These are phyloP conservation scores for Papilio aristodemus DNA, from an alignment of 1,140 invertebrate species.

Conservation along the genomic window DNA sequence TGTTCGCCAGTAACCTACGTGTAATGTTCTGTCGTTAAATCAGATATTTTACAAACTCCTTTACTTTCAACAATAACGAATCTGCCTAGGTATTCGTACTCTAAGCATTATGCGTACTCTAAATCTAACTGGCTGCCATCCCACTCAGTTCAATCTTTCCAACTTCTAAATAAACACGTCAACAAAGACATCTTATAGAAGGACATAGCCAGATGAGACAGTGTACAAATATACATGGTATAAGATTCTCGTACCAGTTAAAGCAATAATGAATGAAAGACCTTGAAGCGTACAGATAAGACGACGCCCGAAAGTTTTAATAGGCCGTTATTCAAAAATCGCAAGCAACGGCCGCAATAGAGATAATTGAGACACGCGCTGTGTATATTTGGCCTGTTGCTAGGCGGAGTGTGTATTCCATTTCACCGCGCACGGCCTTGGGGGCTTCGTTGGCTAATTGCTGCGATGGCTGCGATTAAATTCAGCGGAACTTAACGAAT, in stretches of 20 bases:
- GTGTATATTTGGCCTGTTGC: neutral
- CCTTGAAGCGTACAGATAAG: neutral
- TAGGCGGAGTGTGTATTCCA: neutral
- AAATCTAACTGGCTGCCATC: no score
- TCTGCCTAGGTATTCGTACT: no score
- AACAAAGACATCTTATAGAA: no score
- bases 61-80: no score
- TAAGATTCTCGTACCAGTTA: neutral
- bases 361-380: conserved; percentile 2
- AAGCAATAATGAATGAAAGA: neutral
- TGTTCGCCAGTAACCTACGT: no score
- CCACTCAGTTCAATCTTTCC: no score
- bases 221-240: neutral
- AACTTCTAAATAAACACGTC: no score
- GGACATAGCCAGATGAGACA: no score
- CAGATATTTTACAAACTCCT: no score
- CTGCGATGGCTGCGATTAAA: conserved; percentile 17
- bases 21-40: no score
- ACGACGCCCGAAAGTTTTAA: conserved; percentile 2
- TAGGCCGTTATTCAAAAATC: conserved; percentile 15
- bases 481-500: neutral
- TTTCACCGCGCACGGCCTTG: conserved; percentile 18
- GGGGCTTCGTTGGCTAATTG: conserved; percentile 7
- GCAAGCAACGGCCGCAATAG: neutral
- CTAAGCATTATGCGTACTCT: no score